Base-by-base conservation (phyloP, 2,888 invertebrate species). In the Acleris emargana region DNA sequence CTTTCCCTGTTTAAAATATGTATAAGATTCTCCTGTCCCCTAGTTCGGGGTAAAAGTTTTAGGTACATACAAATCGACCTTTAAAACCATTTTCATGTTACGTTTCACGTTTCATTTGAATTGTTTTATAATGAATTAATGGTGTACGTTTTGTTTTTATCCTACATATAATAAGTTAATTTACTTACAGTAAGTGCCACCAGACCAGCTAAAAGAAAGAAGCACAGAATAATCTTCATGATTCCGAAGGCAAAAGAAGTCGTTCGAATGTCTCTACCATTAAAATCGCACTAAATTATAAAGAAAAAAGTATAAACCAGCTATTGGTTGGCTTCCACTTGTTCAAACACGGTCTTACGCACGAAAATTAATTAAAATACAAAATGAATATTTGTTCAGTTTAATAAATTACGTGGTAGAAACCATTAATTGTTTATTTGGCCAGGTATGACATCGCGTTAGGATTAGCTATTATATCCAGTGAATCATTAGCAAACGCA, bases 151-250 rank as follows among this genome's bases (percentile, higher is more conserved):
- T n/a, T n/a, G n/a, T n/a, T n/a, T n/a, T n/a, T n/a, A n/a, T n/a
- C n/a, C n/a, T n/a, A n/a, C n/a, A n/a, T n/a, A n/a, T n/a, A 42
- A 7, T 43, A 45, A 45, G n/a, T 17, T 17, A 45, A 18, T 28
- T 16, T 22, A 55, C 69, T 67, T 50, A 69, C 69, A 47, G 58
- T 58, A n/a, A 60, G 64, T n/a, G 54, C 58, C n/a, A 64, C 61
- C 17, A 67, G 42, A 13, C 52, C 52, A 1, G 58, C 64, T 22
- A 69, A n/a, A 13, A 64, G 9, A 13, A 69, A 51, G 17, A 67
- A 18, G 9, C 57, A 64, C 32, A 67, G 11, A 45, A 60, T 52
- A 54, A 38, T 57, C 28, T 22, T 67, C 67, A 67, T 67, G n/a
- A 38, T 59, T 51, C 17, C 54, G 53, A 51, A 16, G 42, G 13